These are phyloP conservation scores for Clarias batrachus DNA, from an alignment of 2,113 vertebrate species.

Conservation along the genomic window DNA sequence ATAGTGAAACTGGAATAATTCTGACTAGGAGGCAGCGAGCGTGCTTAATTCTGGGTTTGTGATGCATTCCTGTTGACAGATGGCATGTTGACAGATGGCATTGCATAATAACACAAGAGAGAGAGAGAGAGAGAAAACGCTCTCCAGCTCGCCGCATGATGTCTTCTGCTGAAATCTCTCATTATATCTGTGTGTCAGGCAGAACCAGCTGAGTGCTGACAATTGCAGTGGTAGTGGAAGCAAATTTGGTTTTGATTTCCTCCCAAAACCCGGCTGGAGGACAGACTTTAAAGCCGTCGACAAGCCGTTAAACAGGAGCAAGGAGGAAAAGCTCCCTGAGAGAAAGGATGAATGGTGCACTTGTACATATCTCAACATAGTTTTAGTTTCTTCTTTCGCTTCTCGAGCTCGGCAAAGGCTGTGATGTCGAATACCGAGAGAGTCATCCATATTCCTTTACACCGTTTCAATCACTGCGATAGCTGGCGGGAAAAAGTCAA, in stretches of 20 bases:
- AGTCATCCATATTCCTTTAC: constrained; percentile 25
- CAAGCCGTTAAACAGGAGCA: constrained; percentile 9
- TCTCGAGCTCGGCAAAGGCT: neutral
- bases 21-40: constrained; percentile 3
- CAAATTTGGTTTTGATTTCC: constrained; percentile 33
- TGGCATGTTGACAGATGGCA: constrained; percentile 43
- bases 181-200: constrained; percentile 38
- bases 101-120: constrained; percentile 22
- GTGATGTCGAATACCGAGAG: neutral
- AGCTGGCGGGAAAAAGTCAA: constrained; percentile 31
- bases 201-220: constrained; percentile 30
- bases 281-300: constrained; percentile 6
- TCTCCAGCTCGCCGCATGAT: constrained; percentile 13
- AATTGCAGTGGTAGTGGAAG: constrained; percentile 28
- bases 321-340: neutral
- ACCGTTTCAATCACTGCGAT: constrained; percentile 17
- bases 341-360: neutral
- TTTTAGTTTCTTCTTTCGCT: neutral
- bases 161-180: constrained; percentile 27
- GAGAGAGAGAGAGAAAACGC: neutral
- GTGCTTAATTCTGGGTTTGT: constrained; percentile 17
- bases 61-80: constrained; percentile 32
- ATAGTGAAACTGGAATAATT: neutral
- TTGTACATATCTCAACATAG: neutral
- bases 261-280: neutral